These are phyloP conservation scores for Calephelis nemesis DNA, from an alignment of 1,140 invertebrate species.

Conservation along the genomic window DNA sequence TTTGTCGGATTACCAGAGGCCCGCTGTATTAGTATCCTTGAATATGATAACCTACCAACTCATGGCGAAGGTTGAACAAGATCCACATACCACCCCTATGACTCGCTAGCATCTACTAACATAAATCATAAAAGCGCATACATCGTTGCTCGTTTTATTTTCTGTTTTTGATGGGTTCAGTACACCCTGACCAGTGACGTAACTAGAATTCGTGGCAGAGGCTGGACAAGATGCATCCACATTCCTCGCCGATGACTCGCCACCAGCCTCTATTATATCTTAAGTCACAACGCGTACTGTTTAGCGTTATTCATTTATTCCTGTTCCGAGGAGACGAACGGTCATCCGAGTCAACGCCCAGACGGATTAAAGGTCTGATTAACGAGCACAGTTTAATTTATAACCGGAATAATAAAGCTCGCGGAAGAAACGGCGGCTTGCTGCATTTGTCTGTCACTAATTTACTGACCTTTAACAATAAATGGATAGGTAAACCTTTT, in stretches of 20 bases:
- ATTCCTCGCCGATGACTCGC: conserved; percentile 66
- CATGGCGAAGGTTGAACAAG: not conserved
- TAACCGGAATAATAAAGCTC: conserved; percentile 71
- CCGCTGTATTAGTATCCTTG: no score
- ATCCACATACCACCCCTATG: no score
- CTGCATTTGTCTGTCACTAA: not conserved
- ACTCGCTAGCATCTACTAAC: no score
- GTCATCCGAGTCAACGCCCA: conserved; percentile 65
- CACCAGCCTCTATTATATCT: conserved; percentile 42
- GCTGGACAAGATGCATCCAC: conserved; percentile 53
- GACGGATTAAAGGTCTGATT: conserved; percentile 74
- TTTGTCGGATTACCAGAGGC: no score
- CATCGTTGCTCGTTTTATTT: no score
- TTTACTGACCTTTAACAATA: not conserved
- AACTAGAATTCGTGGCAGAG: conserved; percentile 35
- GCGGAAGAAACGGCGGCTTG: conserved; percentile 49
- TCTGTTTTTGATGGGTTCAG: not conserved
- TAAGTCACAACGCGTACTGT: conserved; percentile 16
- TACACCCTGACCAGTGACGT: conserved; percentile 3
- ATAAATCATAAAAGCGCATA: no score
- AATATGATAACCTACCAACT: not conserved
- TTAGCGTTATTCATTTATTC: conserved; percentile 32
- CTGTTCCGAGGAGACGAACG: conserved; percentile 35
- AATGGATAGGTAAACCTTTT: not conserved
- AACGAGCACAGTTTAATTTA: conserved; percentile 73